These are phyloP conservation scores for Portevinia maculata DNA, from an alignment of 2,888 invertebrate species.

Conservation along the genomic window DNA sequence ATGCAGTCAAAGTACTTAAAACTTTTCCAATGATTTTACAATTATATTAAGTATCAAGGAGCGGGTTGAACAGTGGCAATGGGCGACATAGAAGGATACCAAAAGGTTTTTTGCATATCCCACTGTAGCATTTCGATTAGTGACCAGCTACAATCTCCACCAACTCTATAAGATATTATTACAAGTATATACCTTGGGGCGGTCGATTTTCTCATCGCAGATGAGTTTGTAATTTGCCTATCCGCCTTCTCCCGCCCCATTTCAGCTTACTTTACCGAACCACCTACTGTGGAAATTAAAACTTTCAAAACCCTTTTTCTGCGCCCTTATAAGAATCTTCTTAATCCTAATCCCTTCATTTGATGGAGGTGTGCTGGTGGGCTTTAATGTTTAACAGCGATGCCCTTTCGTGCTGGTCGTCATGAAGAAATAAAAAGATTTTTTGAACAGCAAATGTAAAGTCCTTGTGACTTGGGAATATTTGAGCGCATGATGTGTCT, in stretches of 20 bases:
- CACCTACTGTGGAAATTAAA: conserved; percentile 58
- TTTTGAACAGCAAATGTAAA: conserved; percentile 18
- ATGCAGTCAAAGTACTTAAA: conserved; percentile 66
- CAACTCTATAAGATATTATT: conserved; percentile 54
- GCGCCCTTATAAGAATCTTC: conserved; percentile 41
- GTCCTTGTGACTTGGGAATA: conserved; percentile 45
- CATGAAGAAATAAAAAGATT: conserved; percentile 7
- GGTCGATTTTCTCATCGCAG: conserved; percentile 24
- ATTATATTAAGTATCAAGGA: conserved; percentile 65
- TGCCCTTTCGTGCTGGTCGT: neutral
- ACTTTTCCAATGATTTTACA: conserved; percentile 72
- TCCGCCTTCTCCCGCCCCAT: neutral
- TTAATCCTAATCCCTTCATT: conserved; percentile 54
- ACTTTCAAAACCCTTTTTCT: conserved; percentile 65
- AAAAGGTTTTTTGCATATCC: conserved; percentile 57
- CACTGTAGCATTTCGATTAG: conserved; percentile 62
- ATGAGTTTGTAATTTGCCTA: conserved; percentile 46
- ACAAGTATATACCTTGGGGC: conserved; percentile 50
- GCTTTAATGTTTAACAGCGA: conserved; percentile 11
- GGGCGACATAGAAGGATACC: neutral
- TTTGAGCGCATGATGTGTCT: conserved; percentile 4
- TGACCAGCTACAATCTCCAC: conserved; percentile 44
- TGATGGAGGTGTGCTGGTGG: conserved; percentile 13
- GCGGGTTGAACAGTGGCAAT: neutral
- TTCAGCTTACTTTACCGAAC: too few relatives aligned